Evolutionary conservation across 2,113 vertebrate species (phyloP).

Genomic region (Melospiza georgiana): DNA sequence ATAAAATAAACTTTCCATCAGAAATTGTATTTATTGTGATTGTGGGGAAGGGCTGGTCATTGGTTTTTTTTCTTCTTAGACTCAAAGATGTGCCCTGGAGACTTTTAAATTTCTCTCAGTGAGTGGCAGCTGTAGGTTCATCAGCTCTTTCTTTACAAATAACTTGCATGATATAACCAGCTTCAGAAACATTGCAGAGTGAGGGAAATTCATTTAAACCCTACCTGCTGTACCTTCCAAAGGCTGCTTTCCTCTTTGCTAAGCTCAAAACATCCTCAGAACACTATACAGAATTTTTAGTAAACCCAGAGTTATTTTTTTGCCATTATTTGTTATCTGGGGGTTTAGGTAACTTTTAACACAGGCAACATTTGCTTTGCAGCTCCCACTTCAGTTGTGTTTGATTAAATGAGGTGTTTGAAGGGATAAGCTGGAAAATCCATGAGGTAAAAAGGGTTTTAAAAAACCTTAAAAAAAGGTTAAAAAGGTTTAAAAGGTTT

Average conservation of each 20-base stretch:
- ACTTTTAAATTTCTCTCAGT: background rate
- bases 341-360: background rate
- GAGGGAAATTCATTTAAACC: background rate
- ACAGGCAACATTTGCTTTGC: background rate
- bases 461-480: background rate
- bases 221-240: background rate
- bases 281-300: background rate
- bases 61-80: background rate
- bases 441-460: background rate
- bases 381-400: background rate
- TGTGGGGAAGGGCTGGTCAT: background rate
- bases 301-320: background rate
- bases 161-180: conserved; percentile 23
- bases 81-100: background rate
- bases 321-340: background rate
- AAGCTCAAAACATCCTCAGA: background rate
- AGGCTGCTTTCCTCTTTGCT: conserved; percentile 12
- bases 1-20: background rate
- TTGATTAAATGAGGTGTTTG: background rate
- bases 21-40: background rate
- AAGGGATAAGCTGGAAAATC: background rate
- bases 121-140: background rate
- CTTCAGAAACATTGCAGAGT: background rate
- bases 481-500: background rate
- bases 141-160: background rate